phyloP scores from a whole-genome alignment of 2,113 vertebrate genomes.

The Herpetotheres cachinnans region DNA sequence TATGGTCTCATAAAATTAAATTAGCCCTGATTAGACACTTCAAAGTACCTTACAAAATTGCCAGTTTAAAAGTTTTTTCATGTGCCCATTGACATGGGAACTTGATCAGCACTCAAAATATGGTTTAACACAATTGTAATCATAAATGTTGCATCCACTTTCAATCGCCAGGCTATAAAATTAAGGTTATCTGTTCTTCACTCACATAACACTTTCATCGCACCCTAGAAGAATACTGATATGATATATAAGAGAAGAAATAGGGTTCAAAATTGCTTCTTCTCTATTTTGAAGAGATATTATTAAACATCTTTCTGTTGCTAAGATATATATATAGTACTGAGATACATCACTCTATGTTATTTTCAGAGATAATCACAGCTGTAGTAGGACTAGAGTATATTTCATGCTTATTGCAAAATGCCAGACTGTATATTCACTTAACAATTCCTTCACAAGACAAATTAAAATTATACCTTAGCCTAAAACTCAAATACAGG shows the following conservation, averaged over 20 bases:
- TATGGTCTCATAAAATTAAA: conserved; percentile 16
- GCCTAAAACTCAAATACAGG: background rate
- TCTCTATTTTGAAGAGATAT: background rate
- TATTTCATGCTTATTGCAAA: background rate
- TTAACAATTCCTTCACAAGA: background rate
- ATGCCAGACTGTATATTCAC: background rate
- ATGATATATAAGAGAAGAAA: background rate
- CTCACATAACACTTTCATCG: background rate
- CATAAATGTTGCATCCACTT: background rate
- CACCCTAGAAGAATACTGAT: background rate
- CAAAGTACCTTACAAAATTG: background rate
- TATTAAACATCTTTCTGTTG: background rate
- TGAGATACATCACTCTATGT: background rate
- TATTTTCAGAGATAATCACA: background rate
- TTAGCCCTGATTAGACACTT: background rate
- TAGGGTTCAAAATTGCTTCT: background rate
- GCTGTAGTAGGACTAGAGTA: background rate
- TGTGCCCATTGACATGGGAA: background rate
- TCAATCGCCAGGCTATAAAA: background rate
- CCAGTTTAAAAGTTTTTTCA: background rate
- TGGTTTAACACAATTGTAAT: background rate
- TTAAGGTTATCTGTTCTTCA: background rate
- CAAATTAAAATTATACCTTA: background rate
- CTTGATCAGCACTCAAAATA: background rate
- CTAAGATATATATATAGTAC: background rate